Percentiles rank a stretch among this genome's conserved stretches.
Conservation (phyloP, 2,888 invertebrate genomes). For the Tetragonula carbonaria region DNA sequence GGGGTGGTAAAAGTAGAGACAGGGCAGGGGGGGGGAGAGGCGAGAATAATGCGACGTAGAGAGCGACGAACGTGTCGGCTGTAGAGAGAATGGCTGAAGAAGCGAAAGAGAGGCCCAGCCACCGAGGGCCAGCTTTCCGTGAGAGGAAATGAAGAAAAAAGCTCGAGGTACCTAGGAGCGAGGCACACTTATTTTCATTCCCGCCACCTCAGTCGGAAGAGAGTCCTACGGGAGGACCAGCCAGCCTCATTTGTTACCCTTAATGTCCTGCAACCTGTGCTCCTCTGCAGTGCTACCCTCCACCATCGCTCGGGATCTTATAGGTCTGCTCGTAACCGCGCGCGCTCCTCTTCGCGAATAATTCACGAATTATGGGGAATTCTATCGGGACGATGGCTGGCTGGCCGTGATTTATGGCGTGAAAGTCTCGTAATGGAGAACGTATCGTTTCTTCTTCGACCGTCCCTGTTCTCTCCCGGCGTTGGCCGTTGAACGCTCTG, state of each 20-base stretch:
- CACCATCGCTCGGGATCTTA: constrained; percentile 68
- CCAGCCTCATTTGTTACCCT: constrained; percentile 83
- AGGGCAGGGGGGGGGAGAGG: neutral
- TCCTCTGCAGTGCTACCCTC: constrained; percentile 53
- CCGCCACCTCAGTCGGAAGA: constrained; percentile 79
- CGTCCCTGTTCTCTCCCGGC: neutral
- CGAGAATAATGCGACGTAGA: constrained; percentile 40
- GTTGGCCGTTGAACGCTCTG: constrained; percentile 28
- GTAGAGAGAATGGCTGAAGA: constrained; percentile 40
- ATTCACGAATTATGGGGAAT: constrained; percentile 76
- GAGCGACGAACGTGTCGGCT: constrained; percentile 29
- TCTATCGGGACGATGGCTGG: constrained; percentile 70
- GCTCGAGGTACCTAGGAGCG: constrained; percentile 55
- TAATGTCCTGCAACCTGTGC: constrained; percentile 77
- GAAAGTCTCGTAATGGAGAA: constrained; percentile 71
- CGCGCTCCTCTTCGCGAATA: constrained; percentile 69
- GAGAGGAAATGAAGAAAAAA: constrained; percentile 72
- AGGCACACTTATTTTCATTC: constrained; percentile 83
- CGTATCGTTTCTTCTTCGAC: constrained; percentile 66
- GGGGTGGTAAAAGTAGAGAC: neutral
- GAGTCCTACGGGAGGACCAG: constrained; percentile 81
- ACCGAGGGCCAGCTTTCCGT: neutral
- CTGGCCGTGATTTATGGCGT: constrained; percentile 67
- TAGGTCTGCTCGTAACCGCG: constrained; percentile 53
- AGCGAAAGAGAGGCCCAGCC: constrained; percentile 34